Conservation (phyloP, 2,888 invertebrate genomes). For the Hymenopus coronatus region DNA sequence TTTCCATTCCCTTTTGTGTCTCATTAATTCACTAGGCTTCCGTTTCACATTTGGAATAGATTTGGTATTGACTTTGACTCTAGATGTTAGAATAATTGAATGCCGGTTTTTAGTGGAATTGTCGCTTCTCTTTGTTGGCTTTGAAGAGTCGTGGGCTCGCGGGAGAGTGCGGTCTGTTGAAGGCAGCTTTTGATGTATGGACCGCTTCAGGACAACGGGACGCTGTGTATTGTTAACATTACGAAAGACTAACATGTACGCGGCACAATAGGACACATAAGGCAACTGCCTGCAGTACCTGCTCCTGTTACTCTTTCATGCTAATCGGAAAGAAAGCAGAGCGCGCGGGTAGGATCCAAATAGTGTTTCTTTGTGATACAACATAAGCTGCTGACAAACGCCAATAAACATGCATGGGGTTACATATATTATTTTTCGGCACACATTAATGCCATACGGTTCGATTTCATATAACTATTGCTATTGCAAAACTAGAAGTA, state of each 20-base stretch:
- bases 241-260: not conserved
- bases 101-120: slow-evolving; percentile 12
- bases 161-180: not conserved
- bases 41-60: not conserved
- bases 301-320: not conserved
- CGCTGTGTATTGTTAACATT: not conserved
- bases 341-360: no score
- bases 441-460: no score
- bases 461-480: no score
- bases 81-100: slow-evolving; percentile 5
- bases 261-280: not conserved
- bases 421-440: no score
- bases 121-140: slow-evolving; percentile 15
- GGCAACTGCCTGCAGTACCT: not conserved
- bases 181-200: slow-evolving; percentile 10
- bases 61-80: slow-evolving; percentile 2
- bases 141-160: not conserved
- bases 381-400: no score
- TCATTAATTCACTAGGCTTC: not conserved
- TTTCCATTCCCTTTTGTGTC: not conserved
- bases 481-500: no score
- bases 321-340: not conserved
- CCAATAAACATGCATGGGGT: no score
- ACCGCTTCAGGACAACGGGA: not conserved
- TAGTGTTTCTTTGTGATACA: no score